phyloP scores from a whole-genome alignment of 2,113 vertebrate species.

The Psilopsiagon aurifrons region DNA sequence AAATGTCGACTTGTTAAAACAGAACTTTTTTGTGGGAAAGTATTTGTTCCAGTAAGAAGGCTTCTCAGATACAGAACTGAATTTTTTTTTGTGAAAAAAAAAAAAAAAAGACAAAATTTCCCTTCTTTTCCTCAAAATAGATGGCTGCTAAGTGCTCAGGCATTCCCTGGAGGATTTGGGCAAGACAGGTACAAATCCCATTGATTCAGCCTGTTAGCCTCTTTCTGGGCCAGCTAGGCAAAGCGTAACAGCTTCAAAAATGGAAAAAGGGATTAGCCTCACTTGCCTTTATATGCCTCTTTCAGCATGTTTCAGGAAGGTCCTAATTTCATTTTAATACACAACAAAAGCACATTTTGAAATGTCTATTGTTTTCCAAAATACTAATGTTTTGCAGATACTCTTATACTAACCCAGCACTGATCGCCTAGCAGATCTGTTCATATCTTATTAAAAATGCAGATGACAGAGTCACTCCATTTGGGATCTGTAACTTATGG shows the following conservation, averaged over 20 bases:
- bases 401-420: not conserved
- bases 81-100: not conserved
- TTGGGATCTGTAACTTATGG: not conserved
- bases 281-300: not conserved
- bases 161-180: not conserved
- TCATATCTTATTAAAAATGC: not conserved
- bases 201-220: not conserved
- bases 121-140: slow-evolving; percentile 3
- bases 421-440: not conserved
- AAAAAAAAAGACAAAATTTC: not conserved
- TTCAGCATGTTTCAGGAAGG: not conserved
- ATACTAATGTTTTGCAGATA: not conserved
- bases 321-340: not conserved
- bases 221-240: not conserved
- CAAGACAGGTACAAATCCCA: not conserved
- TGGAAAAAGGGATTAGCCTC: not conserved
- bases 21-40: slow-evolving; percentile 37
- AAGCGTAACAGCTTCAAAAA: not conserved
- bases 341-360: not conserved
- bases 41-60: slow-evolving; percentile 14
- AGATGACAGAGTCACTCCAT: not conserved
- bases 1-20: slow-evolving; percentile 29
- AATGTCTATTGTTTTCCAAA: not conserved
- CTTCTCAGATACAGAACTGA: slow-evolving; percentile 29
- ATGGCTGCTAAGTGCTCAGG: not conserved